These are phyloP conservation scores for Eciton burchellii DNA, from an alignment of 1,140 invertebrate genomes.

Conservation along the genomic window DNA sequence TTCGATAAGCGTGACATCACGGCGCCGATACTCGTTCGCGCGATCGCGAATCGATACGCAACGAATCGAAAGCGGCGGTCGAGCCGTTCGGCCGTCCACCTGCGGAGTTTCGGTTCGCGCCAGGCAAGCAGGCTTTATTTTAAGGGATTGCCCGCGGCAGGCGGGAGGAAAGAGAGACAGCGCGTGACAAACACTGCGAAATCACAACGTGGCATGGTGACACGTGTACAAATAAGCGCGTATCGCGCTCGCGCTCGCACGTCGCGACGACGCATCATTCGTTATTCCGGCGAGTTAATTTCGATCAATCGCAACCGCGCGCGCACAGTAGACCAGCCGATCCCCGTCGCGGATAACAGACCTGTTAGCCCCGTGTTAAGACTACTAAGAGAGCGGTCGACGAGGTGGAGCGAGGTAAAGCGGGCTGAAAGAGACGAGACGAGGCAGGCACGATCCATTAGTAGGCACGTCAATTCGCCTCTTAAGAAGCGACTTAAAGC, in stretches of 20 bases:
- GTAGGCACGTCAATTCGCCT: conserved; percentile 85
- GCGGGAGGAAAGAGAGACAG: conserved; percentile 11
- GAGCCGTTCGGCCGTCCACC: neutral
- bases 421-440: conserved; percentile 67
- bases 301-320: conserved; percentile 50
- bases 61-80: neutral
- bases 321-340: conserved; percentile 58
- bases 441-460: conserved; percentile 84
- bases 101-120: neutral
- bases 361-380: conserved; percentile 75
- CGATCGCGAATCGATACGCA: neutral
- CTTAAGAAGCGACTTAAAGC: conserved; percentile 83
- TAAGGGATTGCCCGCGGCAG: neutral
- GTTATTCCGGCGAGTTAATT: conserved; percentile 73
- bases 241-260: conserved; percentile 34
- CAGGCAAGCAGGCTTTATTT: conserved; percentile 23
- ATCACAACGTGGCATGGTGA: conserved; percentile 38
- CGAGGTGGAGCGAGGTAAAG: conserved; percentile 49
- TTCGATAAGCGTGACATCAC: too few relatives aligned
- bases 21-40: too few relatives aligned
- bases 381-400: conserved; percentile 32
- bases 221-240: conserved; percentile 57
- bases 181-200: neutral
- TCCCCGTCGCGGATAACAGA: conserved; percentile 77
- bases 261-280: conserved; percentile 39